Percentiles rank a stretch among this genome's conserved stretches.
Evolutionary conservation across 2,888 invertebrate genomes (phyloP).

Genomic region (Rhodophaea formosa): DNA sequence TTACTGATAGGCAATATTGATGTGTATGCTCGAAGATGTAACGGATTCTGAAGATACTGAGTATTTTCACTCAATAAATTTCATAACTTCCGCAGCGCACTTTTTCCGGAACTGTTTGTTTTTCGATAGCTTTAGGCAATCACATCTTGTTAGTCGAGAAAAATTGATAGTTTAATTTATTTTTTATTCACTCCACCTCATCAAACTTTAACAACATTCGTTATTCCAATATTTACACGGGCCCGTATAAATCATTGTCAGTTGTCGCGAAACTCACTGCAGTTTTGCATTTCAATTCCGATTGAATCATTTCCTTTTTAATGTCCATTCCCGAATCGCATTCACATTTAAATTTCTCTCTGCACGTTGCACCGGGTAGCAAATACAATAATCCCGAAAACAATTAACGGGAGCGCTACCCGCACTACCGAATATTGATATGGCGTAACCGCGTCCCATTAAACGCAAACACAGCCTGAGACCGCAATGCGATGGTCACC

Average conservation of each 20-base stretch:
- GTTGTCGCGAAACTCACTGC: constrained; percentile 9
- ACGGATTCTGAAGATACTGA: too few relatives aligned
- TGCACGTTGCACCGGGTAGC: constrained; percentile 18
- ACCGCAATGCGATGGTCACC: constrained; percentile 59
- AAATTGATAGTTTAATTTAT: neutral
- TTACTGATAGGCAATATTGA: too few relatives aligned
- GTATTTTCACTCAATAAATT: too few relatives aligned
- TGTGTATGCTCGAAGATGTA: too few relatives aligned
- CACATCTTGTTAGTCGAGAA: neutral
- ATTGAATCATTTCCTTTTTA: constrained; percentile 2
- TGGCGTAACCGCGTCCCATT: constrained; percentile 52
- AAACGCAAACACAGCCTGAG: constrained; percentile 55
- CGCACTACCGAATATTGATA: constrained; percentile 53
- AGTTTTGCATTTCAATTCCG: constrained; percentile 7
- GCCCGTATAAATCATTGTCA: constrained; percentile 12
- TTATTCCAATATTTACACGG: neutral
- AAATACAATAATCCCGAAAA: constrained; percentile 32
- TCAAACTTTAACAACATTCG: neutral
- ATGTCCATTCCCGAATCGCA: constrained; percentile 4
- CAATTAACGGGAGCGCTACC: constrained; percentile 40
- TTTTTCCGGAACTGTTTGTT: neutral
- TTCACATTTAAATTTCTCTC: constrained; percentile 16
- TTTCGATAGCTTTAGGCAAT: neutral
- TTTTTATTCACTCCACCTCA: neutral
- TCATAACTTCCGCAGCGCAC: too few relatives aligned